These are phyloP conservation scores for Corynorhinus townsendii DNA, from an alignment of 2,113 vertebrate species.

Conservation along the genomic window DNA sequence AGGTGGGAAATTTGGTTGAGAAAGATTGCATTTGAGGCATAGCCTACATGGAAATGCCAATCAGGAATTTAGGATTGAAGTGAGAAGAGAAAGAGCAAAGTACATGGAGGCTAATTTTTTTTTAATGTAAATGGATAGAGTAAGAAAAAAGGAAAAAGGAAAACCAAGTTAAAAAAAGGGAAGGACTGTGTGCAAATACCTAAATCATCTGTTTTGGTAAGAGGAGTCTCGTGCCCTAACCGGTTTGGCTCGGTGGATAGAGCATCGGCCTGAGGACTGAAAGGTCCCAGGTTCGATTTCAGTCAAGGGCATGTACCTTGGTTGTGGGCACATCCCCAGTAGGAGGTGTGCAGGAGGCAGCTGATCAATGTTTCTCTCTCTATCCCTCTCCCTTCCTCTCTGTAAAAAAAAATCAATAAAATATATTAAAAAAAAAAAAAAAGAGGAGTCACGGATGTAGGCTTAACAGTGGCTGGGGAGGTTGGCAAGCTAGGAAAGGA, in stretches of 20 bases:
- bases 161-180: not conserved
- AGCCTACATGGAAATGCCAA: not conserved
- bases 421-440: too few relatives aligned
- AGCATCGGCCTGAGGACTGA: too few relatives aligned
- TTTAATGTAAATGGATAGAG: not conserved
- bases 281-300: too few relatives aligned
- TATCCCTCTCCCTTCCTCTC: too few relatives aligned
- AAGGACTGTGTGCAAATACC: not conserved
- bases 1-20: not conserved
- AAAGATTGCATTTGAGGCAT: not conserved
- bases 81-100: not conserved
- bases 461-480: too few relatives aligned
- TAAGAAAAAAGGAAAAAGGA: not conserved
- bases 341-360: too few relatives aligned
- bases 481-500: not conserved
- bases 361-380: too few relatives aligned
- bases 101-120: not conserved
- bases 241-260: too few relatives aligned
- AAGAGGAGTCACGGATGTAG: not conserved
- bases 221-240: not conserved
- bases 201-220: not conserved
- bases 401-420: too few relatives aligned
- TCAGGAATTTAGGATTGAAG: not conserved
- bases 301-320: too few relatives aligned
- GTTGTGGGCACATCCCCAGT: too few relatives aligned